phyloP scores from a whole-genome alignment of 2,113 vertebrate genomes.

The Chaenogobius annularis region DNA sequence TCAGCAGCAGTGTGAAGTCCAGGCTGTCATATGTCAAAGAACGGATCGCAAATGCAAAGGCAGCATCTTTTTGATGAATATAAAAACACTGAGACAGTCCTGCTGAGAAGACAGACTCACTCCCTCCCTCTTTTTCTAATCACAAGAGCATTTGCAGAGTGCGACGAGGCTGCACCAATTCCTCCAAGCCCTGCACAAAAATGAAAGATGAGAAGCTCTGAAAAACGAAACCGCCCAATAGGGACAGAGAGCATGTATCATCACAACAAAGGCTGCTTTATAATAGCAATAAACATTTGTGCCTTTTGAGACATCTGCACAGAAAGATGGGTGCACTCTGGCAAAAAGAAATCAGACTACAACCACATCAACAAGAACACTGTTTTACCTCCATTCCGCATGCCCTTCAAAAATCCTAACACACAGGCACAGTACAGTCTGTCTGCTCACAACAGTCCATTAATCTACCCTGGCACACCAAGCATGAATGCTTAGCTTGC shows the following conservation, averaged over 20 bases:
- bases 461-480: slow-evolving; percentile 1
- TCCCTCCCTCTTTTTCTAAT: slow-evolving; percentile 78
- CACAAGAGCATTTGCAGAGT: slow-evolving; percentile 77
- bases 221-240: slow-evolving; percentile 69
- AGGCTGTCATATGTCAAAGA: slow-evolving; percentile 79
- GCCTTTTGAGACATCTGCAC: slow-evolving; percentile 72
- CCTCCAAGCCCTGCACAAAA: slow-evolving; percentile 68
- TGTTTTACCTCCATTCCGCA: slow-evolving; percentile 56
- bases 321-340: slow-evolving; percentile 50
- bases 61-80: slow-evolving; percentile 85
- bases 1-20: slow-evolving; percentile 70
- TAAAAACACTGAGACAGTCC: slow-evolving; percentile 82
- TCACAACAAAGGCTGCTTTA: slow-evolving; percentile 80
- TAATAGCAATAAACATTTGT: slow-evolving; percentile 81
- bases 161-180: slow-evolving; percentile 65
- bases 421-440: slow-evolving; percentile 8
- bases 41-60: slow-evolving; percentile 83
- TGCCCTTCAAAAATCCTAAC: slow-evolving; percentile 34
- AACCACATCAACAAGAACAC: slow-evolving; percentile 53
- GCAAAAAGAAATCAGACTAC: slow-evolving; percentile 36
- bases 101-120: slow-evolving; percentile 82
- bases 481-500: slow-evolving; percentile 25
- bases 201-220: slow-evolving; percentile 74
- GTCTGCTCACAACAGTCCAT: no score
- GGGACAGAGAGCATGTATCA: slow-evolving; percentile 69